Evolutionary conservation across 2,797 vertebrate genomes (phyloP), one percentile per base, ranked within the genome.

Genomic region (Poeciliopsis paucimaculata): DNA sequence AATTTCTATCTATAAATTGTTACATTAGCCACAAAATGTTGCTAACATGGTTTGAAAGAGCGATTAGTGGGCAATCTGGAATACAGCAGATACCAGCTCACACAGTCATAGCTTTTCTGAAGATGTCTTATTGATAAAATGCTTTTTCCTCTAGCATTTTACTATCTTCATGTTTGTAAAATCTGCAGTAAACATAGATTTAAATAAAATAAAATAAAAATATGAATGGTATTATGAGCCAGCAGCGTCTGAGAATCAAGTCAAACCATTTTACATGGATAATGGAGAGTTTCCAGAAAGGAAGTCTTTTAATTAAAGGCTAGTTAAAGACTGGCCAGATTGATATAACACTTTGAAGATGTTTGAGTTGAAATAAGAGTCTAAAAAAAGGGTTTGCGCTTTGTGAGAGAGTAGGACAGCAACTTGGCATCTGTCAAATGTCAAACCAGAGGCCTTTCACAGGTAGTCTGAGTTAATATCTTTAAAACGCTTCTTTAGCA

Each of bases 271-370:
- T 82, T 77, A 76, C 71, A 84, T 34, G 47, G 79, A 53, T 75
- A 71, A 83, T 34, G 47, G 78, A 68, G 73, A 73, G 72, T 66
- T 89, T 91, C 91, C 86, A 90, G 91, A 77, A 86, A 85, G 91
- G 83, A 78, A 87, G 80, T 73, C 66, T 79, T 77, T 87, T 84
- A 81, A 85, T 87, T 86, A 87, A 77, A 79, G n/a, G 49, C 78
- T 81, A 31, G 82, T 84, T 77, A 83, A 31, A 74, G 49, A 80
- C 77, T 78, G 89, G 83, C 84, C 88, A 91, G 84, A 82, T 41
- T 76, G 73, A 88, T 81, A 66, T 86, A 39, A 87, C 86, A 87
- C 68, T 45, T 79, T 83, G 60, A 87, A 71, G 66, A 45, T 43
- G 57, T 85, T 91, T 78, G 68, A n/a, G 74, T 83, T 87, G 60